These are phyloP conservation scores for Phaonia tiefii DNA, from an alignment of 2,888 invertebrate genomes.

Conservation along the genomic window DNA sequence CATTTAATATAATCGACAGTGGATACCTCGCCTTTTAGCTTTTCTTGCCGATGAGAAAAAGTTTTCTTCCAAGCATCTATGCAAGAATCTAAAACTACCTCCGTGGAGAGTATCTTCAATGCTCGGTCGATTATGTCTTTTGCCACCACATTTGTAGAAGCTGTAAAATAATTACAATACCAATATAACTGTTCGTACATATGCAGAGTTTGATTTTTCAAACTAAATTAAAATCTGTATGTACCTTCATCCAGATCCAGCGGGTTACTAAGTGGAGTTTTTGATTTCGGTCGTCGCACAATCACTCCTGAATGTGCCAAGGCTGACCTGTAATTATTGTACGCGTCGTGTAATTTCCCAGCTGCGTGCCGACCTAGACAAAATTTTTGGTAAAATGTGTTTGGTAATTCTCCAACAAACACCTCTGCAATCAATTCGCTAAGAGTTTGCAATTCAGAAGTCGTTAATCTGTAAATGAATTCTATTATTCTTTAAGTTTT, in stretches of 20 bases:
- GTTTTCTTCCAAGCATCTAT: slow-evolving; percentile 23
- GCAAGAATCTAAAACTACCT: background rate
- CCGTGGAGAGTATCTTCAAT: background rate
- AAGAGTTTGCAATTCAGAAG: slow-evolving; percentile 10
- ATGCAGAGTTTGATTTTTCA: too few relatives aligned
- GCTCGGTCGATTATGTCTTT: too few relatives aligned
- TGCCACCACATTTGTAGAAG: too few relatives aligned
- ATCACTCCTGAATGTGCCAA: slow-evolving; percentile 40
- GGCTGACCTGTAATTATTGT: slow-evolving; percentile 28
- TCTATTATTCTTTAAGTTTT: too few relatives aligned
- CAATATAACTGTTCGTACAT: too few relatives aligned
- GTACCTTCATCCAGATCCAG: slow-evolving; percentile 25
- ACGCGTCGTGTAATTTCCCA: slow-evolving; percentile 36
- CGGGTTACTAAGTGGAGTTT: background rate
- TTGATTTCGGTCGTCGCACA: slow-evolving; percentile 37
- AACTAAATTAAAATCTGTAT: too few relatives aligned
- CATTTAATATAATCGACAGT: background rate
- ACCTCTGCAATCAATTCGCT: slow-evolving; percentile 21
- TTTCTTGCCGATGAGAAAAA: slow-evolving; percentile 9
- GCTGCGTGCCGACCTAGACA: slow-evolving; percentile 37
- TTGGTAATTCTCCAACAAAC: slow-evolving; percentile 35
- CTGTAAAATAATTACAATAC: too few relatives aligned
- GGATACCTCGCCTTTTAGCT: background rate
- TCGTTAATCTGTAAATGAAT: slow-evolving; percentile 22
- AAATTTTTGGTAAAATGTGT: slow-evolving; percentile 30